Evolutionary conservation across 1,140 invertebrate genomes (phyloP), one percentile per base, ranked within the genome.

Genomic region (Heliconius hermathena): DNA sequence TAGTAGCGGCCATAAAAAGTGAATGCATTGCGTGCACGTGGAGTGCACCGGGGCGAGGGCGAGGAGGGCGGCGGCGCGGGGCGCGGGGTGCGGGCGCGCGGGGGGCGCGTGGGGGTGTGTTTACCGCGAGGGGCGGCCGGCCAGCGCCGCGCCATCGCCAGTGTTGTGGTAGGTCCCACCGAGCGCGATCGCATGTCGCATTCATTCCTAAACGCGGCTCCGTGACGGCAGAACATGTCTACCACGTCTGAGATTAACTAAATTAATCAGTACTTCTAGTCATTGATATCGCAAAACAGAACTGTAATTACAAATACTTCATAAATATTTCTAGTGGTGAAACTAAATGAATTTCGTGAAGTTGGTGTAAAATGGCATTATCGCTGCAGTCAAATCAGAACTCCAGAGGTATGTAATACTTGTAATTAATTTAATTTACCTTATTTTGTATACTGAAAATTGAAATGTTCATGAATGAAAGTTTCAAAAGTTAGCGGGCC

Each of bases 101-200:
- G 87, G 88, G 87, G 90, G 91, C 87, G 90, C 87, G 87, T 87
- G 89, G 90, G 90, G 91, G 90, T 92, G 90, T 93, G 91, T 93
- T 92, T 92, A 92, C 85, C 73, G 89, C 89, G 89, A 89, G 93
- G 92, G 90, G 89, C 90, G 93, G 90, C 89, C 88, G 85, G 90
- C 84, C 84, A 84, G 85, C 87, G 79, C 83, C 70, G 33, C 81
- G 82, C 80, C 78, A 83, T 81, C 83, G 88, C 85, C 94, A 95
- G 93, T 95, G 91, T 95, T 95, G 94, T 94, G 94, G 94, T 94
- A 95, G 94, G 94, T 95, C 93, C 85, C 89, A 88, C 82, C 74
- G 84, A 85, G 89, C 83, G 85, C 87, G 91, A 88, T 87, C 88
- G 91, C 88, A 83, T 81, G 78, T 85, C 88, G 84, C 85, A 79